phyloP scores from a whole-genome alignment of 2,113 vertebrate species.

The Eolophus roseicapilla region DNA sequence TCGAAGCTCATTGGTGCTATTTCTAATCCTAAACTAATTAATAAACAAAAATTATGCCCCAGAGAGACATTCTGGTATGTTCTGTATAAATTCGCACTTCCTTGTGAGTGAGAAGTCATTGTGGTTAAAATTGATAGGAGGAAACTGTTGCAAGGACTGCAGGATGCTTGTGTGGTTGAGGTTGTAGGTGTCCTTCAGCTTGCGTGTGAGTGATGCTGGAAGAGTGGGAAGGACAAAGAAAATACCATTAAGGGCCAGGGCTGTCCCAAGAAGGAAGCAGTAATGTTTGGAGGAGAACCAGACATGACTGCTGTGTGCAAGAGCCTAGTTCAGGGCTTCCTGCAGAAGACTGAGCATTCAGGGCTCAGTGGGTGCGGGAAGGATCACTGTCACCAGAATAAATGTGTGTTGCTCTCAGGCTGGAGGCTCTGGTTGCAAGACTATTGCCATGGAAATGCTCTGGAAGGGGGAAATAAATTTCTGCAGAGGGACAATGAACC shows the following conservation, averaged over 20 bases:
- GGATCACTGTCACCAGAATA: neutral
- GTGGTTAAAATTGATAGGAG: neutral
- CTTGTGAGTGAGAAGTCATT: neutral
- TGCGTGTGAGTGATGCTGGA: neutral
- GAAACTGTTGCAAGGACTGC: neutral
- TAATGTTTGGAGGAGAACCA: neutral
- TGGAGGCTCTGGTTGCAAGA: neutral
- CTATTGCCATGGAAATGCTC: neutral
- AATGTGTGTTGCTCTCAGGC: neutral
- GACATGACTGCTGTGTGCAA: neutral
- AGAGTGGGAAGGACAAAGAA: neutral
- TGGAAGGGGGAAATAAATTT: neutral
- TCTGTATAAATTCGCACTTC: conserved; percentile 42
- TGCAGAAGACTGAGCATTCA: neutral
- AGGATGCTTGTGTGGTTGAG: neutral
- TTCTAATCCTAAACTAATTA: conserved; percentile 45
- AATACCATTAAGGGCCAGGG: neutral
- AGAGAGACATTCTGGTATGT: neutral
- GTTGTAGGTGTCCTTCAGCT: neutral
- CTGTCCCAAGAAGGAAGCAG: neutral
- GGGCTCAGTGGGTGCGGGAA: neutral
- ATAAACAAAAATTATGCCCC: conserved; percentile 30
- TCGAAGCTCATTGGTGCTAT: neutral
- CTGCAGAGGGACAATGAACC: neutral
- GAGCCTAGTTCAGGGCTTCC: neutral